Base-by-base conservation (phyloP, 2,888 invertebrate genomes). In the Lasioglossum pauxillum region DNA sequence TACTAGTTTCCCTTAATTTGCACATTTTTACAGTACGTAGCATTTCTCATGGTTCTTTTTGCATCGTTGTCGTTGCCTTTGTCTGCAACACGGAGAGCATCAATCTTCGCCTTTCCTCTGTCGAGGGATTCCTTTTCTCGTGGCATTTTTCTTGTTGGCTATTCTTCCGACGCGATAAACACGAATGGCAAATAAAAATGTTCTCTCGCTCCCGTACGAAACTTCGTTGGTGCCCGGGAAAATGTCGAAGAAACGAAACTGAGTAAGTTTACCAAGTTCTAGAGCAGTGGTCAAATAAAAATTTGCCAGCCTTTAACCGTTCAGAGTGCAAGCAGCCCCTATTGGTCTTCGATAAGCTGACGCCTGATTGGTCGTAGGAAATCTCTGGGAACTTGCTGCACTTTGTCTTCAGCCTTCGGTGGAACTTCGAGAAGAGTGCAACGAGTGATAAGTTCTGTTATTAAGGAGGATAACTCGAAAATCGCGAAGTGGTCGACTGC, bases 231-330 rank as follows among this genome's bases (percentile, higher is more conserved):
- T 3, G 2, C 5, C 23, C 14, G 4, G 49, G 27, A 35, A 82
- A 64, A 57, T 67, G 19, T 7, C 75, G 4, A 44, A 23, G 60
- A n/a, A 74, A 74, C 35, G 19, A 69, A 69, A 7, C 1, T 38
- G 10, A 38, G n/a, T n/a, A 23, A 38, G 35, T 69, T 12, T 19
- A 1, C 23, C 23, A 38, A 38, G 23, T 38, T 69, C 12, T 5
- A 69, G 69, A 69, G 69, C 31, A 64, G 31, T 31, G 64, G 69
- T 23, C 38, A 38, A 38, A 69, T 23, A 69, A 38, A 69, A 67
- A 67, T 67, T 35, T 67, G 23, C 38, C 38, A 38, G 38, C 38
- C 69, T 12, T 69, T 23, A 12, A 23, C 23, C 38, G 69, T 35
- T 38, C 1, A 12, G 38, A 23, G 38, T 69, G 10, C 38, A 23